These are phyloP conservation scores for Cepphus grylle DNA, from an alignment of 2,113 vertebrate genomes.

Conservation along the genomic window DNA sequence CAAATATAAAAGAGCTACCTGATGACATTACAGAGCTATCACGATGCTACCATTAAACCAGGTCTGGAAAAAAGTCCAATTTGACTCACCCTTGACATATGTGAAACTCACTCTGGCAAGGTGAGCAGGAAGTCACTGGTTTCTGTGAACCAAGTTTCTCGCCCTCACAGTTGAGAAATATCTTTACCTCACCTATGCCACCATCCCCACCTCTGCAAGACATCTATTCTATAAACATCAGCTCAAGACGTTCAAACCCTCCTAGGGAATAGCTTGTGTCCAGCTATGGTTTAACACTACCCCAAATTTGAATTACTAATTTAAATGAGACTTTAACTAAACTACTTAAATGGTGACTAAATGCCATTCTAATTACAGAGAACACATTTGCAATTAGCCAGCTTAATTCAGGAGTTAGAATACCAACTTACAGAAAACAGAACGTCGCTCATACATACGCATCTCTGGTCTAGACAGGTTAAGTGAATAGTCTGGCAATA, in stretches of 20 bases:
- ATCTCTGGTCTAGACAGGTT: conserved; percentile 53
- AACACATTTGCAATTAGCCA: conserved; percentile 34
- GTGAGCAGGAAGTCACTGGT: neutral
- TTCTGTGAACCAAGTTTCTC: neutral
- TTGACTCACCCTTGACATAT: neutral
- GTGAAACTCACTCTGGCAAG: neutral
- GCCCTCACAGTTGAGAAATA: neutral
- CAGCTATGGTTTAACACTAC: neutral
- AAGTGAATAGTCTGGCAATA: conserved; percentile 17
- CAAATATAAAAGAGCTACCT: neutral
- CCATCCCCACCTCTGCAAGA: neutral
- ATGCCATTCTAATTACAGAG: conserved; percentile 58
- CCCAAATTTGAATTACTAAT: conserved; percentile 44
- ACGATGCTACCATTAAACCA: neutral
- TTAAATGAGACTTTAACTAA: conserved; percentile 52
- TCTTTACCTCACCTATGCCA: neutral
- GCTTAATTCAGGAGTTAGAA: conserved; percentile 11
- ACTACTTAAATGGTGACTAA: conserved; percentile 50
- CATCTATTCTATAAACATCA: neutral
- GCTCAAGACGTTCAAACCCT: neutral
- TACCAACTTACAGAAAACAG: neutral
- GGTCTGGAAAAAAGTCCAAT: neutral
- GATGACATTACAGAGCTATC: neutral
- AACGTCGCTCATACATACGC: neutral
- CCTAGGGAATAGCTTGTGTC: neutral